Evolutionary conservation across 1,140 invertebrate genomes (phyloP).

Genomic region (Cyclina sinensis): DNA sequence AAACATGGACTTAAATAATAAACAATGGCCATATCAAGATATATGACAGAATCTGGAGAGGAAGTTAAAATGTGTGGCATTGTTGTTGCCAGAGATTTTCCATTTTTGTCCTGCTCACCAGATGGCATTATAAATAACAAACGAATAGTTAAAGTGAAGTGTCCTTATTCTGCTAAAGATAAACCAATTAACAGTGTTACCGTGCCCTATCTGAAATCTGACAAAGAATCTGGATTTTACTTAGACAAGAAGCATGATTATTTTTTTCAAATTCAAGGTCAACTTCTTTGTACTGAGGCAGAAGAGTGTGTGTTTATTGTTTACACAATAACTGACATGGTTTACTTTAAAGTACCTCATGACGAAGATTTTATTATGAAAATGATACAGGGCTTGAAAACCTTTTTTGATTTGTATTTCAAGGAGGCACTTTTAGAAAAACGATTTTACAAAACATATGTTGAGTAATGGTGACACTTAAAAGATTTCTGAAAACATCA

Average conservation of each 20-base stretch:
- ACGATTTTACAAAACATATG: constrained; percentile 64
- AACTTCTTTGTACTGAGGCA: constrained; percentile 58
- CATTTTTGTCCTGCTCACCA: constrained; percentile 70
- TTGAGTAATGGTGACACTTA: constrained; percentile 4
- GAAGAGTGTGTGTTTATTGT: constrained; percentile 57
- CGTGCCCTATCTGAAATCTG: constrained; percentile 64
- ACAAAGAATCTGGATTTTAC: constrained; percentile 4
- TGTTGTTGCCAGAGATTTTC: constrained; percentile 47
- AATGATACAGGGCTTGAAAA: constrained; percentile 16
- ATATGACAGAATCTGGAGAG: constrained; percentile 25
- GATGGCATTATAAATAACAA: constrained; percentile 66
- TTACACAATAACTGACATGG: constrained; percentile 64
- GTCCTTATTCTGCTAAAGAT: constrained; percentile 66
- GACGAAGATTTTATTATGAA: constrained; percentile 28
- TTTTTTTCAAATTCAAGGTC: constrained; percentile 71
- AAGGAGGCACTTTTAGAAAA: constrained; percentile 57
- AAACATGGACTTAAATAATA: constrained; percentile 68
- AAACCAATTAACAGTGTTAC: constrained; percentile 52
- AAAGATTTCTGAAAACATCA: neutral
- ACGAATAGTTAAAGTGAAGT: constrained; percentile 69
- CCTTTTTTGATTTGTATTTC: constrained; percentile 65
- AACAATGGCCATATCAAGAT: constrained; percentile 60
- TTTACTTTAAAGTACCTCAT: constrained; percentile 16
- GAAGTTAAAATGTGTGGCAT: constrained; percentile 63
- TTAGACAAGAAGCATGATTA: constrained; percentile 64